Evolutionary conservation across 2,113 vertebrate species (phyloP).

Genomic region (Haemorhous mexicanus): DNA sequence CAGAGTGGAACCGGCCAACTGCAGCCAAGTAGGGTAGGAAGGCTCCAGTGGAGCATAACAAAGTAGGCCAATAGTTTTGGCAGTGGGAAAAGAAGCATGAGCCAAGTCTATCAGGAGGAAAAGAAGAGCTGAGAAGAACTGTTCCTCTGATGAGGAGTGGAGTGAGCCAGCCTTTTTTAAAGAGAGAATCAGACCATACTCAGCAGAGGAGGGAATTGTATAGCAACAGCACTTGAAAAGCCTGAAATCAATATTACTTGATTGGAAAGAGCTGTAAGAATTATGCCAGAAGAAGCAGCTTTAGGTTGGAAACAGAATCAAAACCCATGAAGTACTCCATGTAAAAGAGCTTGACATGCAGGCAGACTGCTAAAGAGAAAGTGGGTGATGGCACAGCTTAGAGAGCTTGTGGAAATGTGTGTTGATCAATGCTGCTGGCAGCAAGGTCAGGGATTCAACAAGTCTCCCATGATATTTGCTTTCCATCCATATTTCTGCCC

Average conservation of each 20-base stretch:
- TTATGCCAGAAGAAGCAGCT: neutral
- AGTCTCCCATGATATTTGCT: neutral
- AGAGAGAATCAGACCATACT: neutral
- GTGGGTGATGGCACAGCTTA: neutral
- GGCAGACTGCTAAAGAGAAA: neutral
- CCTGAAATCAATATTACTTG: conserved; percentile 29
- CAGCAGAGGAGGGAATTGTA: neutral
- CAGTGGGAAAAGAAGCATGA: neutral
- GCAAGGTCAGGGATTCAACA: conserved; percentile 6
- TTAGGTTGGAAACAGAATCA: conserved; percentile 12
- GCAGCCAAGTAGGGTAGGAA: conserved; percentile 38
- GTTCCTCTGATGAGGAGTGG: conserved; percentile 12
- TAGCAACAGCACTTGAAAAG: neutral
- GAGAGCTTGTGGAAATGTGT: neutral
- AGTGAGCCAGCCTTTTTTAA: conserved; percentile 30
- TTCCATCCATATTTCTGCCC: neutral
- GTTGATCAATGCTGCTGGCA: neutral
- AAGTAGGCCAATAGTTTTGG: conserved; percentile 51
- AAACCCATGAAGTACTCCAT: neutral
- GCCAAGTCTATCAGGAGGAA: conserved; percentile 17
- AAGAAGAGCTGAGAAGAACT: conserved; percentile 30
- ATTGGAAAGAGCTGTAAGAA: conserved; percentile 30
- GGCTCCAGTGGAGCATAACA: neutral
- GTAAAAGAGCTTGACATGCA: conserved; percentile 16
- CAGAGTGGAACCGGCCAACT: neutral